Evolutionary conservation across 1,140 invertebrate species (phyloP).

Genomic region (Gonatopus flavifemur): DNA sequence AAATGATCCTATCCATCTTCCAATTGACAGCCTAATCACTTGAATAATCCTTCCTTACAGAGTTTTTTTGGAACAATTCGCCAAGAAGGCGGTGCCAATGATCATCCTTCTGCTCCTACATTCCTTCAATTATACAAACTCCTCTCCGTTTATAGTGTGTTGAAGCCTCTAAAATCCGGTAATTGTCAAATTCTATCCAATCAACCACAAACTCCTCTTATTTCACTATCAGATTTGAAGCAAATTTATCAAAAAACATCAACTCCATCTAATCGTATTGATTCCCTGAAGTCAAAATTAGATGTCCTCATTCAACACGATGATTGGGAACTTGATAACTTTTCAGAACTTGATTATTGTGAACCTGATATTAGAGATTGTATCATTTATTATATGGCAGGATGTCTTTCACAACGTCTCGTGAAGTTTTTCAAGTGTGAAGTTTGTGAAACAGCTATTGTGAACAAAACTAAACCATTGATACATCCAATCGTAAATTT

Average conservation of each 20-base stretch:
- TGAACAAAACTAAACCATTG: no score
- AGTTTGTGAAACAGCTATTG: no score
- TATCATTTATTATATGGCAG: constrained; percentile 13
- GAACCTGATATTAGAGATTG: constrained; percentile 7
- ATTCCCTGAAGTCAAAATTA: constrained; percentile 4
- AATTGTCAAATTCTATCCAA: constrained; percentile 4
- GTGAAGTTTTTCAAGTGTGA: no score
- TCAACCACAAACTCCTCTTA: neutral
- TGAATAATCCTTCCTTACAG: constrained; percentile 4
- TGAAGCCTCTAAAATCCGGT: constrained; percentile 1
- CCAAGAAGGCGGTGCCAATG: constrained; percentile 7
- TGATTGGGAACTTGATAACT: constrained; percentile 16
- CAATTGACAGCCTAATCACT: no score
- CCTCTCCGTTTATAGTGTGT: neutral
- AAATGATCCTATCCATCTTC: no score
- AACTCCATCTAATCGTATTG: neutral
- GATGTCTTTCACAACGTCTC: no score
- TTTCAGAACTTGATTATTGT: constrained; percentile 7
- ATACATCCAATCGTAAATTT: no score
- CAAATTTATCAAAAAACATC: constrained; percentile 3
- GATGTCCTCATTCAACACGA: constrained; percentile 5
- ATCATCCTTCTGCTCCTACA: constrained; percentile 1
- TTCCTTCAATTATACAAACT: constrained; percentile 13
- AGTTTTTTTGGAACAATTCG: constrained; percentile 3
- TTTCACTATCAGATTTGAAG: constrained; percentile 8